A percentile compares a stretch with the other conserved stretches of the same genome.
Evolutionary conservation across 2,797 vertebrate genomes (phyloP).

Genomic region (Passerculus sandwichensis): DNA sequence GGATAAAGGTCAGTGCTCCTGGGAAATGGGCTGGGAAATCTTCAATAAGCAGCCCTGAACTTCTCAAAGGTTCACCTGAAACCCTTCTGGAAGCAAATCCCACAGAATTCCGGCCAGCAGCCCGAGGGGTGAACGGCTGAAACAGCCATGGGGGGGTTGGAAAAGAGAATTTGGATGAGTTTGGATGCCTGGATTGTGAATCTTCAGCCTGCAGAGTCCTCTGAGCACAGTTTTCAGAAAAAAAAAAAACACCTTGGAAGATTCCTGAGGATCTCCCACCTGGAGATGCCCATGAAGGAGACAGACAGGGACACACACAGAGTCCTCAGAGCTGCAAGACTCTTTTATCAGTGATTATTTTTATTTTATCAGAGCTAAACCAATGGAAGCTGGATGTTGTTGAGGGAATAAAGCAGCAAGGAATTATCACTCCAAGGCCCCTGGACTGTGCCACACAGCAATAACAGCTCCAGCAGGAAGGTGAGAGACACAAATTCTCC

Average conservation of each 20-base stretch:
- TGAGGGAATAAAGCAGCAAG: background rate
- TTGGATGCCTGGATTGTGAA: fast-evolving
- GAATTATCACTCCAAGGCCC: background rate
- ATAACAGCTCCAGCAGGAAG: background rate
- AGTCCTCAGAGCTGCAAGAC: background rate
- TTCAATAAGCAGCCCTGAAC: background rate
- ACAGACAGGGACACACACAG: background rate
- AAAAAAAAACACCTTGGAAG: background rate
- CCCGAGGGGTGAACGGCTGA: background rate
- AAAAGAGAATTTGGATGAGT: background rate
- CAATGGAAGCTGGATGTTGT: fast-evolving
- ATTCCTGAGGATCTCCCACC: background rate
- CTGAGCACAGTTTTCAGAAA: background rate
- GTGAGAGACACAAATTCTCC: background rate
- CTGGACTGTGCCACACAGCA: background rate
- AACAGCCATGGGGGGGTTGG: fast-evolving
- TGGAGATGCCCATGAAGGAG: background rate
- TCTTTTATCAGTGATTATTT: background rate
- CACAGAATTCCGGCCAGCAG: background rate
- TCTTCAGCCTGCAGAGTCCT: background rate
- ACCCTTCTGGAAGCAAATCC: background rate
- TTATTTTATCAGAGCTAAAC: background rate
- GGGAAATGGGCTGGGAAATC: background rate
- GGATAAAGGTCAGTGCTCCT: background rate
- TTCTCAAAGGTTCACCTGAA: background rate